phyloP scores from a whole-genome alignment of 1,140 invertebrate genomes.

The Megathymus violae region DNA sequence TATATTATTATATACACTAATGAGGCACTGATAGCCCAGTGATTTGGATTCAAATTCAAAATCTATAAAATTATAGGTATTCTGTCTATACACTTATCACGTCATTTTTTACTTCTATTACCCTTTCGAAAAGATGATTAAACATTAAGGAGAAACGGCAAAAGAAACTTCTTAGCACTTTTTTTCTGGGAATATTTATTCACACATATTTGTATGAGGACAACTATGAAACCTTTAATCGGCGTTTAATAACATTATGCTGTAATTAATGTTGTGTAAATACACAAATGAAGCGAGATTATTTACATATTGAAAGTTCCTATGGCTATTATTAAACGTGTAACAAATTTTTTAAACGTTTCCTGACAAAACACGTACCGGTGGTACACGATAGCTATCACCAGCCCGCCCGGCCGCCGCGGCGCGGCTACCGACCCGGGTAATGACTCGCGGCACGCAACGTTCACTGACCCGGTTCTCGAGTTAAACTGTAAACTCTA shows the following conservation, averaged over 20 bases:
- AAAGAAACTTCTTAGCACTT: too few species aligned
- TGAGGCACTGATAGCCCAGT: too few species aligned
- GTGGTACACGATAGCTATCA: constrained; percentile 26
- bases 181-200: too few species aligned
- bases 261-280: not conserved
- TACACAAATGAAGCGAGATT: not conserved
- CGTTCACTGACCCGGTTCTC: constrained; percentile 4
- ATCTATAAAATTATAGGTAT: too few species aligned
- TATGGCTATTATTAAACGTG: constrained; percentile 17
- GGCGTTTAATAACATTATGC: not conserved
- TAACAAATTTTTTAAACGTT: constrained; percentile 26
- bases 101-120: too few species aligned
- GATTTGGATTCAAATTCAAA: too few species aligned
- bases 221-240: not conserved
- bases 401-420: not conserved
- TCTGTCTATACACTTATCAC: too few species aligned
- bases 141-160: too few species aligned
- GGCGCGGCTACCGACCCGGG: not conserved
- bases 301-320: constrained; percentile 3
- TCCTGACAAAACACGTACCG: constrained; percentile 17
- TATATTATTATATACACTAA: too few species aligned
- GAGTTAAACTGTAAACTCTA: not conserved
- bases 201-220: too few species aligned
- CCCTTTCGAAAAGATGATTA: too few species aligned
- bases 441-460: constrained; percentile 10